phyloP scores from a whole-genome alignment of 2,797 vertebrate species.

The Vipera ursinii region DNA sequence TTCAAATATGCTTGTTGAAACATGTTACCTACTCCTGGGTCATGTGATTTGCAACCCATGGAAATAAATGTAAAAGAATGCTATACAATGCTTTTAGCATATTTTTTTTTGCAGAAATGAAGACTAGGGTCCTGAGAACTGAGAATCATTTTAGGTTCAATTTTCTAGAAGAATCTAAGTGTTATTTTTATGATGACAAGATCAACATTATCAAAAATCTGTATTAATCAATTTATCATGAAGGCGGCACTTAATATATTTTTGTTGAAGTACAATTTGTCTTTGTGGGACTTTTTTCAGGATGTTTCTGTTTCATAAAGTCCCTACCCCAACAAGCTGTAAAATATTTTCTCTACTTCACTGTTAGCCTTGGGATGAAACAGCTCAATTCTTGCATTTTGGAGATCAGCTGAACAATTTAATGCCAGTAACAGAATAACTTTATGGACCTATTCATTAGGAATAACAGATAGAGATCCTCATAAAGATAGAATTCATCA shows the following conservation, averaged over 20 bases:
- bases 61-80: background rate
- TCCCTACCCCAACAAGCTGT: background rate
- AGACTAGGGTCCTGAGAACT: background rate
- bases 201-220: background rate
- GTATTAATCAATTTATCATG: background rate
- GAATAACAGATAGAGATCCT: background rate
- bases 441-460: background rate
- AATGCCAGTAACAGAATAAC: conserved; percentile 1
- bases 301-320: background rate
- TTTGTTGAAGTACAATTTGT: background rate
- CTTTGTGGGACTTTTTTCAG: background rate
- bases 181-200: background rate
- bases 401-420: conserved; percentile 4
- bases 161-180: background rate
- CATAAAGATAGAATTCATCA: background rate
- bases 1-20: background rate
- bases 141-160: background rate
- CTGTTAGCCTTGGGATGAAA: background rate
- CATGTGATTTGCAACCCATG: background rate
- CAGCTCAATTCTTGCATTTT: background rate
- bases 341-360: conserved; percentile 10
- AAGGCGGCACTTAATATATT: background rate
- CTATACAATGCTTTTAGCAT: background rate
- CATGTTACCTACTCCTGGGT: background rate
- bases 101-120: background rate